Base-by-base conservation (phyloP, 2,888 invertebrate genomes). In the Agrochola circellaris region DNA sequence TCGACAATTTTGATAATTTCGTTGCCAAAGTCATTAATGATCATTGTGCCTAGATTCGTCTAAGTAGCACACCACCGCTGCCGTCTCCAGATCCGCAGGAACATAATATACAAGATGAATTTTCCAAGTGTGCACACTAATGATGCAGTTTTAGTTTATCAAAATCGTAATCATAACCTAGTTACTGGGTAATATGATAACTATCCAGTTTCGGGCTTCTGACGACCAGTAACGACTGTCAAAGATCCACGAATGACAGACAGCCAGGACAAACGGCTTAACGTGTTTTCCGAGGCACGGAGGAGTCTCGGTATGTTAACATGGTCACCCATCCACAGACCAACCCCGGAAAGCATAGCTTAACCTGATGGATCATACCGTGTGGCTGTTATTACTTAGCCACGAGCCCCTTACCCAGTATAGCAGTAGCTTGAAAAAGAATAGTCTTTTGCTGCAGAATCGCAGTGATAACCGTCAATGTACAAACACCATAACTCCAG, bases 401-500 rank as follows among this genome's bases (percentile, higher is more conserved):
- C 48, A 51, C 48, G 2, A 51, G 20, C 51, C 20, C 45, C 15
- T 45, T 0, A 45, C 45, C 45, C 51, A 17, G 6, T 20, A 51
- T 20, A 51, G 7, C 11, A n/a, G 5, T n/a, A 56, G 15, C n/a
- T 20, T 8, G 0, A 20, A 48, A 48, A 17, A n/a, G 0, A 15
- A 26, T 38, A 9, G 15, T 15, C 3, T 72, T 38, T 68, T 38
- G 11, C n/a, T 5, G 6, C 51, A 54, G n/a, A 54, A 54, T 54
- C 6, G 5, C 34, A 48, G 17, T n/a, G 17, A 6, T 48, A 48
- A 23, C n/a, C 34, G 9, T 45, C 9, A 30, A 7, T 64, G 30
- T 42, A 23, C 56, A 58, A 48, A 48, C 58, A 78, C n/a, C 13
- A 38, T 56, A n/a, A 42, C 56, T 61, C 26, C n/a, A 77, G 60